Percentiles rank a stretch among this genome's conserved stretches.
Conservation (phyloP, 2,113 vertebrate genomes). For the Hyperopisus bebe region DNA sequence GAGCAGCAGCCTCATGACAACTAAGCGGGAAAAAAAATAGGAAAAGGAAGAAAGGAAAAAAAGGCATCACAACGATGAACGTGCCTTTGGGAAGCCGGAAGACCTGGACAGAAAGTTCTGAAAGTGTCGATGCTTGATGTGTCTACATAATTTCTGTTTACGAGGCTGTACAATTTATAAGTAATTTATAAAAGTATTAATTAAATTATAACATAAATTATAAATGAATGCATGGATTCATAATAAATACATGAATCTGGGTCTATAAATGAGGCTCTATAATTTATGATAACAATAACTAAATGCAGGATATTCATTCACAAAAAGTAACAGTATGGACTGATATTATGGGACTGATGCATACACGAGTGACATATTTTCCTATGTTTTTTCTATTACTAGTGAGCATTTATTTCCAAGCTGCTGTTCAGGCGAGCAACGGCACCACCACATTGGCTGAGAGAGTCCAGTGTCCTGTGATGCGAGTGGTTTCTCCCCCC, state of each 20-base stretch:
- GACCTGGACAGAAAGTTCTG: neutral
- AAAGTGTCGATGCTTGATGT: neutral
- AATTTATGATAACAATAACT: neutral
- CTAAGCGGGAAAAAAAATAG: neutral
- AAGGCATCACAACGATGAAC: neutral
- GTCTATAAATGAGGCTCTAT: neutral
- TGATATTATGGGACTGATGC: neutral
- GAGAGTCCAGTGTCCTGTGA: constrained; percentile 40
- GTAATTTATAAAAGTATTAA: neutral
- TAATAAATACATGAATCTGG: neutral
- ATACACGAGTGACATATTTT: neutral
- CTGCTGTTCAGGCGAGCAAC: neutral
- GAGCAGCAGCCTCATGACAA: neutral
- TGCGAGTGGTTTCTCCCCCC: constrained; percentile 54
- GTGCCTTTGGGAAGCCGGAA: neutral
- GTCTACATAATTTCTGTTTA: neutral
- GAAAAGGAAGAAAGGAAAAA: neutral
- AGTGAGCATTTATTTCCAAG: neutral
- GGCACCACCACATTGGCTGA: neutral
- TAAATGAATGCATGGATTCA: neutral
- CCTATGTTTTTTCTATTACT: neutral
- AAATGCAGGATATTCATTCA: neutral
- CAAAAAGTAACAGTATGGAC: neutral
- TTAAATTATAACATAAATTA: neutral
- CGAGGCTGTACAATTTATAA: neutral